Evolutionary conservation across 2,797 vertebrate species (phyloP).

Genomic region (Trachops cirrhosus): DNA sequence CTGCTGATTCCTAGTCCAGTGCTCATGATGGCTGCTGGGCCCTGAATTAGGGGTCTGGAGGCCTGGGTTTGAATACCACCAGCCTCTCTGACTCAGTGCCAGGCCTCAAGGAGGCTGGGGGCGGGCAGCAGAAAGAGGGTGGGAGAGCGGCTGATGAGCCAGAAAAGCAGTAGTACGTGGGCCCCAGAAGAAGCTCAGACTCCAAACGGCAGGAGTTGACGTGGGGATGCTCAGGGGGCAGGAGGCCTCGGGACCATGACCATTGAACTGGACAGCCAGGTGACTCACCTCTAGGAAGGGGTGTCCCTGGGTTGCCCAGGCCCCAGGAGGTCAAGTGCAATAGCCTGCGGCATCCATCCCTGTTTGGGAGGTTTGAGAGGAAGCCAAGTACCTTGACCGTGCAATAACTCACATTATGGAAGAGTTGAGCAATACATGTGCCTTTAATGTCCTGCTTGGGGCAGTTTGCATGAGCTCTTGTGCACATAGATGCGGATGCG

Average conservation of each 20-base stretch:
- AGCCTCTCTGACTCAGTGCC: background rate
- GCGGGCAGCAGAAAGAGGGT: no score
- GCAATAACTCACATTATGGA: background rate
- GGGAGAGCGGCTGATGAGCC: background rate
- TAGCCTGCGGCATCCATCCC: background rate
- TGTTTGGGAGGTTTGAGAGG: background rate
- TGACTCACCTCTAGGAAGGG: background rate
- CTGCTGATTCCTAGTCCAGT: constrained; percentile 68
- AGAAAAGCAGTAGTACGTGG: background rate
- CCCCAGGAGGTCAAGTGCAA: background rate
- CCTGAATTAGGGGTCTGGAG: constrained; percentile 69
- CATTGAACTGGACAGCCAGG: background rate
- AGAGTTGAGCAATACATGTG: accelerated
- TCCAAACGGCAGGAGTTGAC: background rate
- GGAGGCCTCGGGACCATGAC: background rate
- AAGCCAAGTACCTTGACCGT: background rate
- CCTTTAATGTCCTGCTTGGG: background rate
- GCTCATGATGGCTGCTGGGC: constrained; percentile 53
- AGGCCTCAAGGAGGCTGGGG: background rate
- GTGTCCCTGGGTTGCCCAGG: background rate
- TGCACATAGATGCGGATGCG: background rate
- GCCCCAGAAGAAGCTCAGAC: background rate
- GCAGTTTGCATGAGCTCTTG: background rate
- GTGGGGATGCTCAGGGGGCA: background rate
- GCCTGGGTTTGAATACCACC: constrained; percentile 53